Evolutionary conservation across 1,140 invertebrate species (phyloP), one percentile per base, ranked within the genome.

Genomic region (Bombus huntii): DNA sequence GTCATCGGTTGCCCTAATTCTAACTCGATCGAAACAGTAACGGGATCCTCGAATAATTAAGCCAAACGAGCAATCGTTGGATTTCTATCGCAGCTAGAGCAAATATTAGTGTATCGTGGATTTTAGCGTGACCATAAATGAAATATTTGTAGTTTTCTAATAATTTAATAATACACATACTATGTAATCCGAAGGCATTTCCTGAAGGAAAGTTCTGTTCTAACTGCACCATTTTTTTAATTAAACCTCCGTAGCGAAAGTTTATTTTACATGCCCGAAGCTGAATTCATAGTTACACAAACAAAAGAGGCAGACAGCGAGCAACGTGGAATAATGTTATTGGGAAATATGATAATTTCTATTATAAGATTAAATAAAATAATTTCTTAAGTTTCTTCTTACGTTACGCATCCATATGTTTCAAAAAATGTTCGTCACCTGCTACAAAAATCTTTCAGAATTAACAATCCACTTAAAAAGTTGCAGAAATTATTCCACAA

Each of bases 1-100:
- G 82, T 83, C 82, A 78, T 77, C 82, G 74, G 37, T 47, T 83
- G 74, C 37, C 74, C 74, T 78, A 53, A 78, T 70, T 83, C 62
- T 62, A 34, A 59, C n/a, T 18, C 28, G 81, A 83, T 66, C 81
- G 72, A 75, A 66, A 65, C 57, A 44, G 57, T 22, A 53, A 53
- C 47, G 47, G 18, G 34, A 59, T 39, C 39, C 31, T 10, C 13
- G 59, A 83, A 66, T 75, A 47, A 75, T 47, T 47, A 25, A 53
- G 34, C 59, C 31, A 25, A 62, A 74, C 22, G 42, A 74, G 18
- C 28, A n/a, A 6, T n/a, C 47, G 25, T n/a, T 31, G 15, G 9
- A 31, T 57, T 42, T 62, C 22, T n/a, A 22, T n/a, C 0, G 8
- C 4, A n/a, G 13, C 15, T 53, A n/a, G 31, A 59, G 1, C 39